Evolutionary conservation across 2,797 vertebrate genomes (phyloP).

Genomic region (Enteromius radiatus): DNA sequence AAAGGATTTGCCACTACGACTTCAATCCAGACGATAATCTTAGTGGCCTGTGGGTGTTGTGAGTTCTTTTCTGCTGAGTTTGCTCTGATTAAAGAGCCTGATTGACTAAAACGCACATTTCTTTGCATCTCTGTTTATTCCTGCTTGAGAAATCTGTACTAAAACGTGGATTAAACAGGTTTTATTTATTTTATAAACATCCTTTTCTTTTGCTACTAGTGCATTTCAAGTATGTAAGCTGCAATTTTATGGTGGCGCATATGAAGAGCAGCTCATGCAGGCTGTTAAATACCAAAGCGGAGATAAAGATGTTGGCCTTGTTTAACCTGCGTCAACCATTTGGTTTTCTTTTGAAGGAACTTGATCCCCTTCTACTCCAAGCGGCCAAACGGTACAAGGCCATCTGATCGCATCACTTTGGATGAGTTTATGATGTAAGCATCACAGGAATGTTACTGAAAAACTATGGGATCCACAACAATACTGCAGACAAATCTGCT

Average conservation of each 20-base stretch:
- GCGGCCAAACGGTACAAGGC: constrained; percentile 11
- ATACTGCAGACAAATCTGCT: constrained; percentile 13
- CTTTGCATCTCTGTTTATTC: constrained; percentile 33
- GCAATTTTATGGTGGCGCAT: background rate
- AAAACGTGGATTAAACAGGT: background rate
- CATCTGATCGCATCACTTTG: constrained; percentile 29
- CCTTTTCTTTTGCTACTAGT: background rate
- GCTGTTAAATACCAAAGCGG: constrained; percentile 29
- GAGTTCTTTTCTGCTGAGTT: constrained; percentile 37
- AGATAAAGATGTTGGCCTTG: constrained; percentile 42
- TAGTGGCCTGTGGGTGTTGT: constrained; percentile 50
- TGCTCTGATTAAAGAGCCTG: constrained; percentile 33
- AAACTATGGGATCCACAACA: constrained; percentile 4
- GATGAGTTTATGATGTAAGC: constrained; percentile 32
- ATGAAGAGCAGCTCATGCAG: constrained; percentile 4
- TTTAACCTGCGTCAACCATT: constrained; percentile 34
- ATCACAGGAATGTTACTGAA: constrained; percentile 23
- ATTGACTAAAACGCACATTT: constrained; percentile 48
- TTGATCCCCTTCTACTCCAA: constrained; percentile 28
- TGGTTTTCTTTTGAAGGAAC: constrained; percentile 33
- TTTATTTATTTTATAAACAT: constrained; percentile 7
- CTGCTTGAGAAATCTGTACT: background rate
- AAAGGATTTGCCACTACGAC: constrained; percentile 51
- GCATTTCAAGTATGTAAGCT: constrained; percentile 7
- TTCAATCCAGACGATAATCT: constrained; percentile 55